Conservation (phyloP, 2,888 invertebrate genomes). For the Hydropsyche betteni region DNA sequence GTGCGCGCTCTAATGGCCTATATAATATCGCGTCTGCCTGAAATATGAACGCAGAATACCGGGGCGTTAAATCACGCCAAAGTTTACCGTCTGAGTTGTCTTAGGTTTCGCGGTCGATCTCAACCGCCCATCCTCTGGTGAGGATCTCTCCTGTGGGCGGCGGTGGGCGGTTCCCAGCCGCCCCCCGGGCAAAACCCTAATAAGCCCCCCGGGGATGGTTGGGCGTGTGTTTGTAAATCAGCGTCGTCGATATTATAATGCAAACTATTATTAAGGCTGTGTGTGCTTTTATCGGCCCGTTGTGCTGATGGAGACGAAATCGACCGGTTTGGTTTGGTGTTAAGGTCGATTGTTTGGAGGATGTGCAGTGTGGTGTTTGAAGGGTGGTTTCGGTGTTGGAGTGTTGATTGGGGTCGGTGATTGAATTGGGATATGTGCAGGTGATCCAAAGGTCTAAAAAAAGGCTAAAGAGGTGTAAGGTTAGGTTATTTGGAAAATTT, state of each 20-base stretch:
- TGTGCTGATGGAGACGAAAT: conserved; percentile 27
- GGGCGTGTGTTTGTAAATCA: conserved; percentile 41
- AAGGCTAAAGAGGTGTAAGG: too few relatives aligned
- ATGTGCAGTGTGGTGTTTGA: too few relatives aligned
- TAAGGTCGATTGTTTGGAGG: background rate
- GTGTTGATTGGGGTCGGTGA: too few relatives aligned
- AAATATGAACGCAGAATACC: conserved; percentile 37
- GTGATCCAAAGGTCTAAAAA: too few relatives aligned
- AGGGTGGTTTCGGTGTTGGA: too few relatives aligned
- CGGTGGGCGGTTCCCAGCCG: background rate
- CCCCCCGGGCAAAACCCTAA: conserved; percentile 40
- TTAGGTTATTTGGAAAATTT: too few relatives aligned
- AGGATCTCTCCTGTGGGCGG: background rate
- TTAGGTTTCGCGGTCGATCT: conserved; percentile 44
- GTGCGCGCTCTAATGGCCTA: conserved; percentile 38
- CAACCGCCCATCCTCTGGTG: conserved; percentile 8
- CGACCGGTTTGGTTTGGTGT: background rate
- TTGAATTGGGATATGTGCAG: too few relatives aligned
- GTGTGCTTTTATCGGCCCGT: conserved; percentile 38
- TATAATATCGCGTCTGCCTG: conserved; percentile 37
- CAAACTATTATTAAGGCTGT: conserved; percentile 38
- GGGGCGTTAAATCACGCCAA: conserved; percentile 40
- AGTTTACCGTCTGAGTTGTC: conserved; percentile 45
- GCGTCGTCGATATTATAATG: conserved; percentile 39
- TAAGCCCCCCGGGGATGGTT: conserved; percentile 40